A percentile compares a stretch with the other conserved stretches of the same genome.
These are phyloP conservation scores for Macaca nemestrina DNA, from an alignment of 2,113 vertebrate genomes.

Conservation along the genomic window DNA sequence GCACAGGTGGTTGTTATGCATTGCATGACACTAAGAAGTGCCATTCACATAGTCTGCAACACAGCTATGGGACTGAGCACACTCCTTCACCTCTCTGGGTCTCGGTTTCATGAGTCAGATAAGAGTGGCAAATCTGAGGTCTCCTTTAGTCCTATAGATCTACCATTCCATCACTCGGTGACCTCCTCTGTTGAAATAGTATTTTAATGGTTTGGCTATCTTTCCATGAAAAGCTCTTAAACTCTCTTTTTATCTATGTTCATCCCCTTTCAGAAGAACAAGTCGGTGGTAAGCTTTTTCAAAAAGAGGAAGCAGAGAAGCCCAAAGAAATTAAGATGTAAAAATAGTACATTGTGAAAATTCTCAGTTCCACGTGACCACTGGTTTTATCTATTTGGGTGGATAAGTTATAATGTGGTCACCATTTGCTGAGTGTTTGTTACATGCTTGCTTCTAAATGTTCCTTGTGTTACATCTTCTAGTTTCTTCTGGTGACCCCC, in stretches of 20 bases:
- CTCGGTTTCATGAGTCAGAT: neutral
- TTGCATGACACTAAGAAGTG: neutral
- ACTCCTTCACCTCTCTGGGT: neutral
- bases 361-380: neutral
- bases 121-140: neutral
- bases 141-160: neutral
- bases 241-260: neutral
- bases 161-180: neutral
- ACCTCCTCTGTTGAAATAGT: neutral
- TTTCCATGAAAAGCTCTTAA: neutral
- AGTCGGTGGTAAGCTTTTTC: neutral
- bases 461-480: neutral
- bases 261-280: neutral
- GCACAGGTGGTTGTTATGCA: neutral
- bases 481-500: neutral
- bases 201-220: neutral
- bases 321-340: neutral
- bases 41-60: neutral
- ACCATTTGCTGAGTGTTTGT: neutral
- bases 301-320: neutral
- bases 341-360: neutral
- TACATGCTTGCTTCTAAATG: neutral
- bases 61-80: neutral
- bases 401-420: neutral
- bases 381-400: neutral